Evolutionary conservation across 2,113 vertebrate species (phyloP).

Genomic region (Nycticorax nycticorax): DNA sequence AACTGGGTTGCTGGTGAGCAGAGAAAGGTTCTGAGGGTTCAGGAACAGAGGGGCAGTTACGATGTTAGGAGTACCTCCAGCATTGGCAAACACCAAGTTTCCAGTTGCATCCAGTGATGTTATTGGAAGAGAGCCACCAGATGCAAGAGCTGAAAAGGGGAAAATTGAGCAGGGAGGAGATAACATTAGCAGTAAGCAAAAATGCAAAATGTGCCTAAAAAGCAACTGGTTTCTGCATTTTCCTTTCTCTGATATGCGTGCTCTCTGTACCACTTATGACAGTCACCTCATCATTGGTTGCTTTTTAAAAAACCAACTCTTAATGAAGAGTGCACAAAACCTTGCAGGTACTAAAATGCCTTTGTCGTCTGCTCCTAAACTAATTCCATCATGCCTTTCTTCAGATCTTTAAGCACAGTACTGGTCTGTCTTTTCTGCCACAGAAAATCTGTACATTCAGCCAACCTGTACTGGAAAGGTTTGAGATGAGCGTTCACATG

Average conservation of each 20-base stretch:
- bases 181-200: background rate
- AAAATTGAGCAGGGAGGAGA: conserved; percentile 36
- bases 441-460: background rate
- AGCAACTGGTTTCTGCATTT: background rate
- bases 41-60: conserved; percentile 97
- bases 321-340: background rate
- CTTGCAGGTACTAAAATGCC: background rate
- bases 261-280: background rate
- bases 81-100: conserved; percentile 94
- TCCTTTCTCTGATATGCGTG: background rate
- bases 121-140: conserved; percentile 93
- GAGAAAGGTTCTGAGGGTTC: conserved; percentile 97
- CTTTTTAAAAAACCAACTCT: background rate
- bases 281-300: background rate
- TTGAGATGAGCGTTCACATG: background rate
- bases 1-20: conserved; percentile 98
- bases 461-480: background rate
- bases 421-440: background rate
- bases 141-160: conserved; percentile 86
- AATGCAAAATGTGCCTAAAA: background rate
- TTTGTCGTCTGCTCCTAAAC: background rate
- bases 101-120: conserved; percentile 92
- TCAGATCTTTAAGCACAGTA: background rate
- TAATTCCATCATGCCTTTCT: background rate
- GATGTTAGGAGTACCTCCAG: conserved; percentile 88